Evolutionary conservation across 2,888 invertebrate species (phyloP).

Genomic region (Cantharis nigra): DNA sequence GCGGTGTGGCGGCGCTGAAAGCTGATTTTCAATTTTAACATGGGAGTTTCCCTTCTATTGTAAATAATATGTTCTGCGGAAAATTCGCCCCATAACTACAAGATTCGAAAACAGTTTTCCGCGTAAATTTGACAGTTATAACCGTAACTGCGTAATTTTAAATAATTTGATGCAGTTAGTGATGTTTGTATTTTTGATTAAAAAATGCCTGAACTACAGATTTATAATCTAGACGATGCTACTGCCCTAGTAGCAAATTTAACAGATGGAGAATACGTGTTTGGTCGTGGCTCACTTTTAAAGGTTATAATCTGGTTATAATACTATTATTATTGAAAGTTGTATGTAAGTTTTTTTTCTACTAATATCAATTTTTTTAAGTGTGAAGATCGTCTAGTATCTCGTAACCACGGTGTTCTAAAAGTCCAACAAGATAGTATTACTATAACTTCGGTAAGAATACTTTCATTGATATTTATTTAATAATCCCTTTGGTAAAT

Average conservation of each 20-base stretch:
- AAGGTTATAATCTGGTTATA: constrained; percentile 31
- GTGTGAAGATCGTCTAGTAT: constrained; percentile 61
- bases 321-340: not conserved
- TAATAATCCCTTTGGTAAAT: not conserved
- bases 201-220: constrained; percentile 2
- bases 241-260: constrained; percentile 1
- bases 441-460: constrained; percentile 55
- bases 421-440: constrained; percentile 52
- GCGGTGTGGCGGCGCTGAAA: too few relatives aligned
- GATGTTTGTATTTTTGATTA: not conserved
- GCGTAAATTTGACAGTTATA: not conserved
- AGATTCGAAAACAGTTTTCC: not conserved
- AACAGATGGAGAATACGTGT: constrained; percentile 35
- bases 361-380: constrained; percentile 40
- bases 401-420: constrained; percentile 60
- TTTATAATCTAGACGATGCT: constrained; percentile 14
- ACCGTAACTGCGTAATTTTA: not conserved
- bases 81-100: too few relatives aligned
- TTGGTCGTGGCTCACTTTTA: constrained; percentile 38
- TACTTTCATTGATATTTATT: not conserved
- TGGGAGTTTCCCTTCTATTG: too few relatives aligned
- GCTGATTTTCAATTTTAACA: too few relatives aligned
- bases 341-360: not conserved
- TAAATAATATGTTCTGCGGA: too few relatives aligned
- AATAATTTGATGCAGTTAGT: not conserved